Base-by-base conservation (phyloP, 2,797 vertebrate genomes). In the Propithecus deckenii region DNA sequence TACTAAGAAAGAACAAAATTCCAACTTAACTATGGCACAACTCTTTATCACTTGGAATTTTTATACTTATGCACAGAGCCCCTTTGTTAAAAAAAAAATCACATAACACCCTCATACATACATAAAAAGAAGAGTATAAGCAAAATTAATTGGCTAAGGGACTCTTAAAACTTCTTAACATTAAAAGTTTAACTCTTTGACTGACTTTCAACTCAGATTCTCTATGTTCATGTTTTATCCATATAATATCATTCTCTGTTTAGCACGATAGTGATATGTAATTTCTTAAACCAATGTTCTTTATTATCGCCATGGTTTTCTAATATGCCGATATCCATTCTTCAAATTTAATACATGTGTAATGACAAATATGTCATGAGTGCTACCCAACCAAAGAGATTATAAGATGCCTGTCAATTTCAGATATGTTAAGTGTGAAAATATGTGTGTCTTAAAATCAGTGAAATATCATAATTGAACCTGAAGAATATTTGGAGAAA, bases 401-500 rank as follows among this genome's bases (percentile, higher is more conserved):
- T 57, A 38, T 75, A 59, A 87, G 61, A 87, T 78, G 20, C 35
- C n/a, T 63, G 17, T 93, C 41, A 74, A 63, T 75, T 90, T 86
- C 65, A 86, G 28, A 28, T 79, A 41, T 48, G 12, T 83, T 75
- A 65, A 71, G 17, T 87, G 55, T 71, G 52, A 69, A 57, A 90
- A 76, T 50, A 23, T 25, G 9, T 85, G 28, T 71, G 3, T 87
- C 48, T 79, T 90, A 81, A 74, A 71, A 55, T 78, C 50, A 55
- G 4, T 32, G 35, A 79, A 91, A 74, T 78, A 35, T 14, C 18
- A 25, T 83, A 35, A 63, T 38, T 91, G 32, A 84, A 32, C 74
- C 74, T 87, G 23, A 69, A 84, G 52, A 91, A 35, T 93, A 91
- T 46, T 84, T 91, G 46, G 30, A 59, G 23, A 65, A 84, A 95